Evolutionary conservation across 2,797 vertebrate species (phyloP).

Genomic region (Eulemur coronatus): DNA sequence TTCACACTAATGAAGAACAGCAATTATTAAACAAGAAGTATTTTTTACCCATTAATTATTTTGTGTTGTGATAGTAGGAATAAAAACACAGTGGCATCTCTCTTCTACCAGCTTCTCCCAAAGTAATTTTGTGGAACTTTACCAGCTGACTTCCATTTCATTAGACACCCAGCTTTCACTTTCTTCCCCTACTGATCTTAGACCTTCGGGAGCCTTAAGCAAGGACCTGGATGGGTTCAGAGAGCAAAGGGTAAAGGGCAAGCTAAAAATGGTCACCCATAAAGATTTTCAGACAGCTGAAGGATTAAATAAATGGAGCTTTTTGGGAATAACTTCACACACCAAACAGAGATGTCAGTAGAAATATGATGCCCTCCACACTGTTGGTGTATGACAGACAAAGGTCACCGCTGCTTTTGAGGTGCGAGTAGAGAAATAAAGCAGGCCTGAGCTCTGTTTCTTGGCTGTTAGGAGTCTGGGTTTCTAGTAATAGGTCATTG

Average conservation of each 20-base stretch:
- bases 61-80: conserved; percentile 80
- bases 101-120: conserved; percentile 72
- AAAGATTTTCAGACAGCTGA: conserved; percentile 70
- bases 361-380: conserved; percentile 51
- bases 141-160: conserved; percentile 50
- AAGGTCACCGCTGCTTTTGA: conserved; percentile 58
- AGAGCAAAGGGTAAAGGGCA: conserved; percentile 64
- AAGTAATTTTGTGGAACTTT: conserved; percentile 78
- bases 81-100: conserved; percentile 76
- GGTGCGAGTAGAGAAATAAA: conserved; percentile 50
- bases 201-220: conserved; percentile 32
- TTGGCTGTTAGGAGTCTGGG: conserved; percentile 7
- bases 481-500: conserved; percentile 48
- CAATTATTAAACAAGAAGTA: conserved; percentile 87
- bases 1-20: conserved; percentile 87
- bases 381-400: neutral
- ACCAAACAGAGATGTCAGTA: conserved; percentile 55
- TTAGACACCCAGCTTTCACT: conserved; percentile 59
- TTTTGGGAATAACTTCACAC: conserved; percentile 72
- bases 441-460: conserved; percentile 29
- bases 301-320: conserved; percentile 72
- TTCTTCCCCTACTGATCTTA: conserved; percentile 62
- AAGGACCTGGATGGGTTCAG: conserved; percentile 61
- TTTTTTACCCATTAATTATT: conserved; percentile 85
- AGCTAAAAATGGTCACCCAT: conserved; percentile 64